phyloP scores from a whole-genome alignment of 37 sponge, comb jelly and placozoan genomes.

The Chondrilla cf. caribensis region DNA sequence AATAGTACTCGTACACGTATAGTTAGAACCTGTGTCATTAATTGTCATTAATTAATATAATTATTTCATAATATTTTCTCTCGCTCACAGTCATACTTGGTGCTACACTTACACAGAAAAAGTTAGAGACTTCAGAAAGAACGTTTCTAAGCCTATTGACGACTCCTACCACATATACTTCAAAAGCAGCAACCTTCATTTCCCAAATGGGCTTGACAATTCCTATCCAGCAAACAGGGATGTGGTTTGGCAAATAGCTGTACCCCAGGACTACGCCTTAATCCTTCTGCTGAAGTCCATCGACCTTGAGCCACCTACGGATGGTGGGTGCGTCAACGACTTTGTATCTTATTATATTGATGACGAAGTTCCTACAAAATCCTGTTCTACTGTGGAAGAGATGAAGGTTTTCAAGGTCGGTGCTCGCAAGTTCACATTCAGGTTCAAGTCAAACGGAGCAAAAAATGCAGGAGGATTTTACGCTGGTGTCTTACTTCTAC shows the following conservation, averaged over 20 bases:
- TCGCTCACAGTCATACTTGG: no score
- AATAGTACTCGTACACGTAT: no score
- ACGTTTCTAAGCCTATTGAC: background rate
- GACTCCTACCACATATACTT: background rate
- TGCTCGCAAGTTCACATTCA: background rate
- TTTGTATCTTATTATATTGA: background rate
- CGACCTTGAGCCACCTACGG: background rate
- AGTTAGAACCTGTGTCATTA: no score
- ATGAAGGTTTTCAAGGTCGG: background rate
- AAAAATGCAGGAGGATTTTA: background rate
- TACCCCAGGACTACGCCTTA: background rate
- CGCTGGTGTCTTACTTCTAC: background rate
- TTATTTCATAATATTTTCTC: no score
- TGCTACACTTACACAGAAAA: background rate
- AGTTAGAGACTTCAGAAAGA: background rate
- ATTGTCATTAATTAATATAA: no score
- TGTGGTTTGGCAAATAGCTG: background rate
- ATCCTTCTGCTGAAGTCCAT: background rate
- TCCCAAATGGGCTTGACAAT: background rate
- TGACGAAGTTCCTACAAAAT: background rate
- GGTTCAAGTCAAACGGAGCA: slow-evolving; percentile 6
- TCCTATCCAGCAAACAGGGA: slow-evolving; percentile 11
- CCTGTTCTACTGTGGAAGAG: background rate
- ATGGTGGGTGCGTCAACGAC: background rate
- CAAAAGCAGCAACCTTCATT: background rate